Evolutionary conservation across 2,888 invertebrate species (phyloP).

Genomic region (Sthenelais limicola): DNA sequence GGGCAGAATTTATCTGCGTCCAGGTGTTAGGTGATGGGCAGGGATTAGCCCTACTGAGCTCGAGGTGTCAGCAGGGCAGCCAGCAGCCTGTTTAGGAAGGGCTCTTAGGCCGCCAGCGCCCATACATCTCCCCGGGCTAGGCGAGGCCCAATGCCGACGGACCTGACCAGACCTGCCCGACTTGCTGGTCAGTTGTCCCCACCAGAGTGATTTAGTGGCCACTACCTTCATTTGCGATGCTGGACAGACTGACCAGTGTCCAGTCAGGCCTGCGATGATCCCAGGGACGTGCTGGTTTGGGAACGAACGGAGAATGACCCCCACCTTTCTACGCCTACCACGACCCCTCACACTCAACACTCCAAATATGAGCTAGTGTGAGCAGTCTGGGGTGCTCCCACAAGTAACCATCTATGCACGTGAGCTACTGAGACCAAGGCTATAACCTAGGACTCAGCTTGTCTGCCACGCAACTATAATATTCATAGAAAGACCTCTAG

Average conservation of each 20-base stretch:
- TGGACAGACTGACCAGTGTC: conserved; percentile 15
- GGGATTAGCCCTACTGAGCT: conserved; percentile 25
- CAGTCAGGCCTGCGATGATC: too few species aligned
- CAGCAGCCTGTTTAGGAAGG: conserved; percentile 30
- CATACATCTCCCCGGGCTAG: conserved; percentile 28
- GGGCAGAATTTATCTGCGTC: conserved; percentile 18
- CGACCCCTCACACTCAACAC: too few species aligned
- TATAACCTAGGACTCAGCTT: too few species aligned
- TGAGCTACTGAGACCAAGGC: too few species aligned
- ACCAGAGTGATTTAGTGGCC: conserved; percentile 10
- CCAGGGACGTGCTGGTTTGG: too few species aligned
- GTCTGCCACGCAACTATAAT: too few species aligned
- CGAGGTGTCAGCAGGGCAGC: conserved; percentile 22
- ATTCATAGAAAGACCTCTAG: too few species aligned
- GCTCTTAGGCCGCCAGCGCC: conserved; percentile 24
- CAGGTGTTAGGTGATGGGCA: conserved; percentile 37
- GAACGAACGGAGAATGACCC: too few species aligned
- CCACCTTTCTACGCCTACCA: too few species aligned
- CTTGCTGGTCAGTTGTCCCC: background rate
- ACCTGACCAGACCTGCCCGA: conserved; percentile 9
- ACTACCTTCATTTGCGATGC: conserved; percentile 17
- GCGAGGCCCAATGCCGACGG: conserved; percentile 5
- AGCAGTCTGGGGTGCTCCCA: too few species aligned
- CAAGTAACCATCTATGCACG: too few species aligned
- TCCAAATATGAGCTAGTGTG: too few species aligned